Base-by-base conservation (phyloP, 2,888 invertebrate genomes). In the Odontocolon sp. region DNA sequence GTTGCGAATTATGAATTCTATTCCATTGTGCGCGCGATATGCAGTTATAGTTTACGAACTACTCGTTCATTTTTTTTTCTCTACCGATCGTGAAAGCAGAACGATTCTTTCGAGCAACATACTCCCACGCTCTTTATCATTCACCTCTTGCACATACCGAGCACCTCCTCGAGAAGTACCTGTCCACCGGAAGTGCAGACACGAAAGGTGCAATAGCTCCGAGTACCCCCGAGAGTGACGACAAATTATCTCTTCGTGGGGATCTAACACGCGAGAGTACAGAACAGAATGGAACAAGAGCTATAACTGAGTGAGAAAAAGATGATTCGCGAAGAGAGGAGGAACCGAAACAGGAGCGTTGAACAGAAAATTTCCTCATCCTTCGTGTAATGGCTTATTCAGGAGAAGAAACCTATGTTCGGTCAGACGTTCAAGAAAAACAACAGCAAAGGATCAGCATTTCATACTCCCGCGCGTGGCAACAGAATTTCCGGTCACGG, bases 181-280 rank as follows among this genome's bases (percentile, higher is more conserved):
- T 66, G 73, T 18, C 68, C 64, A 61, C 77, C 77, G 77, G 77
- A 77, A 77, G 77, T 54, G 68, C 59, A 64, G 50, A 68, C 72
- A 67, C 57, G 52, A 68, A 42, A 72, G 63, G 72, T 38, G 68
- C 67, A 71, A 66, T 33, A 57, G 38, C 40, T n/a, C 21, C 11
- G 36, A 23, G 28, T 50, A 42, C 57, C 45, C 70, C 40, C 40
- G 21, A 61, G 57, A 64, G 63, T 59, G 45, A 50, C 69, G 77
- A 73, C 72, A 61, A 77, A 73, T 72, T 59, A 73, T 77, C 77
- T 77, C 64, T 42, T 72, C 59, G 64, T 54, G 38, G 45, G 45
- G 59, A 77, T 77, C 77, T 59, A n/a, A 77, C 77, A 69, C 72
- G 72, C 72, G 64, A 72, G 42, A 56, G 23, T 42, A 40, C 50